Evolutionary conservation across 2,797 vertebrate genomes (phyloP), one percentile per base, ranked within the genome.

Genomic region (Enteromius unitaeniatus): DNA sequence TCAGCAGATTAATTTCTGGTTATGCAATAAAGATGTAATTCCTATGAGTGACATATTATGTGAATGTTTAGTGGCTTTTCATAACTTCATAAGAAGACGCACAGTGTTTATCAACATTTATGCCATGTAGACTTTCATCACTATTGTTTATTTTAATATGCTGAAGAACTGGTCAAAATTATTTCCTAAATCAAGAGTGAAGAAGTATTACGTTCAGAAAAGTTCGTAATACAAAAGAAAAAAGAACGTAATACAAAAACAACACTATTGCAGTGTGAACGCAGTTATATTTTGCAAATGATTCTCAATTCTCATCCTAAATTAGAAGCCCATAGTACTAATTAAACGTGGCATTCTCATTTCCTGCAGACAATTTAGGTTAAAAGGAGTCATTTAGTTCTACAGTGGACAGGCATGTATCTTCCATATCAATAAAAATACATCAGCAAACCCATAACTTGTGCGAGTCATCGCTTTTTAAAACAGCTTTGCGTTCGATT

Each of bases 301-400:
- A 73, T 83, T 74, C 21, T 49, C 4, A 79, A 74, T 58, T 58
- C 17, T 26, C 21, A 80, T 28, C 40, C 26, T 15, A 28, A 42
- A 60, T 21, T 58, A 51, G 53, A 42, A 72, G 9, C n/a, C 17
- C 64, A 64, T 3, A 55, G 47, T 58, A 21, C 40, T 78, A 73
- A 78, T 87, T 81, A 69, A 68, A 84, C 13, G 1, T 75, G 75
- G 37, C 62, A 31, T 79, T 83, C 72, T 87, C 70, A 85, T 80
- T 79, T 87, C 72, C 47, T 58, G 37, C 53, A 40, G 40, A n/a
- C 28, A 19, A 31, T 53, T 49, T 17, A 40, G 62, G 77, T 83
- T 85, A 53, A 81, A 73, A 11, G 10, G 37, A 78, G 21, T 40
- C 4, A 77, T 65, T 51, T 40, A 23, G 75, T 76, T 31, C 51